Evolutionary conservation across 2,888 invertebrate species (phyloP).

Genomic region (Perizoma flavofasciatum): DNA sequence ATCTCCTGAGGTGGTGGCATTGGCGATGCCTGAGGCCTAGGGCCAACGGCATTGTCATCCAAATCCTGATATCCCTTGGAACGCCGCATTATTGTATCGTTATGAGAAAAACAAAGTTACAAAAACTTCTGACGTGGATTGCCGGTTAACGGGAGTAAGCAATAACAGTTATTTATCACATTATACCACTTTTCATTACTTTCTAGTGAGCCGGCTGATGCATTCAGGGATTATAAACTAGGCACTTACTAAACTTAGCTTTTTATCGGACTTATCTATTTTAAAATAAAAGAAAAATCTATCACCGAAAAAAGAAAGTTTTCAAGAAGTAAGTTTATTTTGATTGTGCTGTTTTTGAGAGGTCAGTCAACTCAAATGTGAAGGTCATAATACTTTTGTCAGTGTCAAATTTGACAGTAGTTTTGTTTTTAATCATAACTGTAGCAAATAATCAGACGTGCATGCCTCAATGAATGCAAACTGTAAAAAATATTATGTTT

Average conservation of each 20-base stretch:
- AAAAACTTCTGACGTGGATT: constrained; percentile 65
- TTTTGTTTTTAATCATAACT: no score
- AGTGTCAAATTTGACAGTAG: not conserved
- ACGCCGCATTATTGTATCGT: constrained; percentile 70
- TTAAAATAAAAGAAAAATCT: not conserved
- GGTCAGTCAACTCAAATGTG: constrained; percentile 1
- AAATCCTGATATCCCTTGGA: constrained; percentile 86
- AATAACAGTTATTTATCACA: constrained; percentile 3
- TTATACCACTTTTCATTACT: not conserved
- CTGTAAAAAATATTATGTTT: no score
- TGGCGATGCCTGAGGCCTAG: constrained; percentile 62
- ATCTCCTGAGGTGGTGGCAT: constrained; percentile 86
- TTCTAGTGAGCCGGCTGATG: constrained; percentile 1
- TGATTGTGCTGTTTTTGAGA: not conserved
- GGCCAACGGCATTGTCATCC: constrained; percentile 74
- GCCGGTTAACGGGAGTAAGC: constrained; percentile 60
- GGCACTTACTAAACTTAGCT: not conserved
- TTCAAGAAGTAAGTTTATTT: constrained; percentile 15
- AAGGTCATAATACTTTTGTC: not conserved
- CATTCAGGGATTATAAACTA: not conserved
- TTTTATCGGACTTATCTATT: no score
- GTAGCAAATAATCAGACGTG: no score
- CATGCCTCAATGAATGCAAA: no score
- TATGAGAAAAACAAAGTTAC: constrained; percentile 27
- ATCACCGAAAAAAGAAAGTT: constrained; percentile 8